Evolutionary conservation across 1,140 invertebrate species (phyloP), one percentile per base, ranked within the genome.

Genomic region (Phymastichus coffea): DNA sequence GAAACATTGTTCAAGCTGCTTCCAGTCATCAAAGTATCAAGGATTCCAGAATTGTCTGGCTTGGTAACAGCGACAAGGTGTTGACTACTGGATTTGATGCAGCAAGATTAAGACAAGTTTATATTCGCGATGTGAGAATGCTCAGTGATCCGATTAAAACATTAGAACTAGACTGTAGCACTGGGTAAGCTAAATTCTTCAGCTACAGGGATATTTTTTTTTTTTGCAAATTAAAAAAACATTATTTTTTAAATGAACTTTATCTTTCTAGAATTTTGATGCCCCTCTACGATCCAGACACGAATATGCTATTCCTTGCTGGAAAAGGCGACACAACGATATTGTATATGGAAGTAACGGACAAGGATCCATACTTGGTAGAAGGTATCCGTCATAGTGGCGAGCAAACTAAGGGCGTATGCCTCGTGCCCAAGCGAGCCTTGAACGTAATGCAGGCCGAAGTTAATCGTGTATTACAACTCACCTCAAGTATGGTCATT

Each of bases 361-460:
- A 94, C 57, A 86, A 88, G 66, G 92, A 94, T 69, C 92, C 92
- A 1, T 91, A 86, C 72, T 74, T 95, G 1, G 88, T 90, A 55
- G 92, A 95, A 78, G 92, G 92, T 28, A 84, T 91, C 57, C 81
- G 89, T 63, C 89, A 92, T 79, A 78, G 85, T 71, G 92, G 92
- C 23, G 91, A 93, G 65, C 94, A 96, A 75, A 94, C 92, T 0
- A 96, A 96, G 79, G 94, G 94, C 12, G 92, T 91, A 15, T 94
- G 92, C 70, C 70, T 97, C 38, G 88, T 97, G 30, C 94, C 95
- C 7, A 98, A 98, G 78, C 81, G 93, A 66, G 93, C 93, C 1
- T 79, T 98, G 9, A 88, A 92, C 71, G 92, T 97, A 2, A 97
- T 97, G 95, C 88, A 94, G 66, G 93, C 91, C 1, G 94, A 98